These are phyloP conservation scores for Drosophila testacea DNA, from an alignment of 2,888 invertebrate species.

Conservation along the genomic window DNA sequence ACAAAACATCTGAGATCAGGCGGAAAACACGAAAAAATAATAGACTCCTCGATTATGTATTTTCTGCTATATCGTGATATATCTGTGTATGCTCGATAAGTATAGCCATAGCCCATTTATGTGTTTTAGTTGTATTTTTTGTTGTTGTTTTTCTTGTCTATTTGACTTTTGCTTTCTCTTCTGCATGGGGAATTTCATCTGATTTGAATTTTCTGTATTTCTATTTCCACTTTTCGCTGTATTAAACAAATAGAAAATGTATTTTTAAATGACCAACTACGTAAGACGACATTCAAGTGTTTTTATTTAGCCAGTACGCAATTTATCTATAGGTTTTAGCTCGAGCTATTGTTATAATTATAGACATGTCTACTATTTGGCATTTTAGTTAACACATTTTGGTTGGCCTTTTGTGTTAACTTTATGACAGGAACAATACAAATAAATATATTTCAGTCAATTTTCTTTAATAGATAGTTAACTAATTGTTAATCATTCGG, in stretches of 20 bases:
- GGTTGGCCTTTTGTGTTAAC: constrained; percentile 31
- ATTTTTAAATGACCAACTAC: constrained; percentile 75
- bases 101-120: constrained; percentile 12
- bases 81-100: constrained; percentile 9
- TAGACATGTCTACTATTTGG: constrained; percentile 60
- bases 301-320: constrained; percentile 68
- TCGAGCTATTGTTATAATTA: constrained; percentile 41
- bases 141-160: constrained; percentile 1
- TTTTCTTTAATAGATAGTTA: constrained; percentile 7
- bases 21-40: constrained; percentile 30
- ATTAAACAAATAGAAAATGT: constrained; percentile 49
- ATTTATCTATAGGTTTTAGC: constrained; percentile 33
- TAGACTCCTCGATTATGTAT: constrained; percentile 44
- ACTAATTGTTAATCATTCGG: constrained; percentile 9
- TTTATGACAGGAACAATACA: constrained; percentile 49
- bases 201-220: constrained; percentile 41
- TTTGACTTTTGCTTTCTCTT: constrained; percentile 51
- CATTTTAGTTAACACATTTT: constrained; percentile 67
- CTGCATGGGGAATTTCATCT: constrained; percentile 36
- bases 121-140: not conserved
- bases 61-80: constrained; percentile 20
- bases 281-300: constrained; percentile 78
- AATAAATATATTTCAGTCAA: not conserved
- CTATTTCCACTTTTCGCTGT: constrained; percentile 43
- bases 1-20: constrained; percentile 42